These are phyloP conservation scores for Caenorhabditis imperialis DNA, from an alignment of 2,888 invertebrate genomes.

Conservation along the genomic window DNA sequence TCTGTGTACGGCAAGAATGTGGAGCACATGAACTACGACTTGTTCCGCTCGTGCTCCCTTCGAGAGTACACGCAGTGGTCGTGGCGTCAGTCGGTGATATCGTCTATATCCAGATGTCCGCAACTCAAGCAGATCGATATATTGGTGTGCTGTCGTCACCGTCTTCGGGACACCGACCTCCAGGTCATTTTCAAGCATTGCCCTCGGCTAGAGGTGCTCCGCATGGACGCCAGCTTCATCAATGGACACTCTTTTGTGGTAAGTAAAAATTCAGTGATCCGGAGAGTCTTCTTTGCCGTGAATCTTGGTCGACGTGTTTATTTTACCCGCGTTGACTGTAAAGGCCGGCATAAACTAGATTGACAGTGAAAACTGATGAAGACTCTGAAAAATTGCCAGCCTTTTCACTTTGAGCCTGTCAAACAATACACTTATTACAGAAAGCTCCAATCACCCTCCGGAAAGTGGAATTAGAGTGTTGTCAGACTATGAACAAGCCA, in stretches of 20 bases:
- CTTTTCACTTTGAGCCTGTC: background rate
- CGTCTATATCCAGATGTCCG: slow-evolving; percentile 49
- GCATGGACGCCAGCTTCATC: slow-evolving; percentile 66
- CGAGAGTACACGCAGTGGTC: slow-evolving; percentile 66
- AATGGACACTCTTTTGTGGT: slow-evolving; percentile 68
- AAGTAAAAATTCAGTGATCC: background rate
- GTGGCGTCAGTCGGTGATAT: slow-evolving; percentile 67
- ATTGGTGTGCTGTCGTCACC: slow-evolving; percentile 65
- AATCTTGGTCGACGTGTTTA: slow-evolving; percentile 62
- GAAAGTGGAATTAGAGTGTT: slow-evolving; percentile 59
- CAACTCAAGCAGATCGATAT: slow-evolving; percentile 60
- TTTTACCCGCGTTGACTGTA: slow-evolving; percentile 57
- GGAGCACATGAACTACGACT: slow-evolving; percentile 63
- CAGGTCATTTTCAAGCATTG: slow-evolving; percentile 64
- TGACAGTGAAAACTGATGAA: background rate
- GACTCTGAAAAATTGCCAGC: slow-evolving; percentile 1
- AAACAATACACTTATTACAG: slow-evolving; percentile 36
- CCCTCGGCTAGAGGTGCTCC: slow-evolving; percentile 52
- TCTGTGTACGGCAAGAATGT: slow-evolving; percentile 58
- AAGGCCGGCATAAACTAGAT: slow-evolving; percentile 64
- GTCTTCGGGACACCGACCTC: slow-evolving; percentile 65
- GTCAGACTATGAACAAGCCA: slow-evolving; percentile 44
- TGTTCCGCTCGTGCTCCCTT: slow-evolving; percentile 57
- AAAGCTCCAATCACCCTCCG: slow-evolving; percentile 49
- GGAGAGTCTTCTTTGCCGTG: slow-evolving; percentile 46